Base-by-base conservation (phyloP, 2,888 invertebrate species). In the Sesia apiformis region DNA sequence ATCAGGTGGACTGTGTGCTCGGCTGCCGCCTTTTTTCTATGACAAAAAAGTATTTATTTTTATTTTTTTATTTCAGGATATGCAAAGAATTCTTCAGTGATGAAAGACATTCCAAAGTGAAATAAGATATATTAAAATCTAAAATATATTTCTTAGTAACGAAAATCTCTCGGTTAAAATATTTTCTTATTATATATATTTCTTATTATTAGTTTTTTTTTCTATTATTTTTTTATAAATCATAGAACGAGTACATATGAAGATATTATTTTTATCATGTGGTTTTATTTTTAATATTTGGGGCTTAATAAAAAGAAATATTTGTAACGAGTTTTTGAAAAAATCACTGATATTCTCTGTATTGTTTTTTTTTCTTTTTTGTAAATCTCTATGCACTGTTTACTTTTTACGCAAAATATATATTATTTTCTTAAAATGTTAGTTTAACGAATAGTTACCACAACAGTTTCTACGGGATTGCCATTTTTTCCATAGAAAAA, bases 1-100 rank as follows among this genome's bases (percentile, higher is more conserved):
- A 23, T 23, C 23, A 2, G 2, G 23, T 23, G 23, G 23, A 23
- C 23, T 2, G 23, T 23, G 2, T 23, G 23, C 23, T 23, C 23
- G 23, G 1, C 23, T 23, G 23, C 23, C 23, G 23, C 23, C 23
- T 23, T 1, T 23, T 23, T 23, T 23, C 23, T 23, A 23, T 23
- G 2, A 23, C n/a, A 23, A 23, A 23, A 23, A 2, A 43, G 3
- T 8, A 49, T 4, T 49, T 5, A 4, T 8, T n/a, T n/a, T 49
- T 49, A n/a, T 50, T 50, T 4, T 63, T 63, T 54, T 52, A 62
- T 79, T 71, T 40, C 79, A 88, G 88, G 88, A 88, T 67, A 63
- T 85, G 62, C 66, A 83, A 63, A 78, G 88, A 71, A 82, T 89
- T 65, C 78, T 86, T 56, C 88, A 89, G 78, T 88, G 84, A 86